Conservation (phyloP, 2,888 invertebrate genomes). For the Desoria tigrina region DNA sequence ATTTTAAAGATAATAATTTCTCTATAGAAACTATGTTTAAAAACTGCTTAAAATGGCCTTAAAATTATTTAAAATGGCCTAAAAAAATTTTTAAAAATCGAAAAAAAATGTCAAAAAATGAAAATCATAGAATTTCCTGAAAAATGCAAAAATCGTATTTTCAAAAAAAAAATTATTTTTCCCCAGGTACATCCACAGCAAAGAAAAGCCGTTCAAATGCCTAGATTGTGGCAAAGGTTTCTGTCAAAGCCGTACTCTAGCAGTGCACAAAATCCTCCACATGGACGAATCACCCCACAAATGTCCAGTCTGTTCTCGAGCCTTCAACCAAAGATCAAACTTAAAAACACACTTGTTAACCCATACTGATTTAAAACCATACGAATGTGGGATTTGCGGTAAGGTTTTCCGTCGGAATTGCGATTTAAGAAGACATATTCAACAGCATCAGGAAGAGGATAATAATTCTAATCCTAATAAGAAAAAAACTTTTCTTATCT, state of each 20-base stretch:
- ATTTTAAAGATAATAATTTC: too few species aligned
- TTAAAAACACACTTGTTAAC: conserved; percentile 85
- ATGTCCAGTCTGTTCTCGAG: conserved; percentile 83
- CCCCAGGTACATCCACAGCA: conserved; percentile 81
- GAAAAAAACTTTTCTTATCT: conserved; percentile 13
- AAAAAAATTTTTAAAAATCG: too few species aligned
- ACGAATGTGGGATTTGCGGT: conserved; percentile 71
- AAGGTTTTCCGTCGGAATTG: conserved; percentile 82
- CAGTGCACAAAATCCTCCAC: conserved; percentile 90
- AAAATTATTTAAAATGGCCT: too few species aligned
- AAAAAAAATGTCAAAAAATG: too few species aligned
- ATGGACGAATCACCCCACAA: conserved; percentile 92
- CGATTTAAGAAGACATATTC: conserved; percentile 81
- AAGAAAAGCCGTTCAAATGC: conserved; percentile 97
- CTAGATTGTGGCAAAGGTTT: conserved; percentile 95
- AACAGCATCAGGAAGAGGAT: not conserved
- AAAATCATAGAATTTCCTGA: too few species aligned
- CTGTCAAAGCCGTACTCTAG: conserved; percentile 91
- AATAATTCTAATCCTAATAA: not conserved
- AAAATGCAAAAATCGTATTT: too few species aligned
- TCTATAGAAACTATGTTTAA: too few species aligned
- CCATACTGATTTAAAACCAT: conserved; percentile 87
- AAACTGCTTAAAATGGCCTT: too few species aligned
- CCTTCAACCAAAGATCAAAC: conserved; percentile 86
- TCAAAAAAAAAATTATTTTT: too few species aligned